These are phyloP conservation scores for Antedon mediterranea DNA, from an alignment of 53 echinoderm and acorn worm species.

Conservation along the genomic window DNA sequence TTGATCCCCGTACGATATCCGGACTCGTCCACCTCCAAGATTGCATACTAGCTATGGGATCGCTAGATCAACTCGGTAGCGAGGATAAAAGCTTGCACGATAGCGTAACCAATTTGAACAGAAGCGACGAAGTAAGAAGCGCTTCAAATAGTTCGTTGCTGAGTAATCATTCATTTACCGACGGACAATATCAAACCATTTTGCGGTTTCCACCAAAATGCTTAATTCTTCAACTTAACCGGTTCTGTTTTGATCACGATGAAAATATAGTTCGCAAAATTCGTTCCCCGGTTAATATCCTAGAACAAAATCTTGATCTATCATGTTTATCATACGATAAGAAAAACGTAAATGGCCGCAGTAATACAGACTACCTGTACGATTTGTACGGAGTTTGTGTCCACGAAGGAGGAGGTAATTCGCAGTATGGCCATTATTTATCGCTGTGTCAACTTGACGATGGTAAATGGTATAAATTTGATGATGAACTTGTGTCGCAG, in stretches of 20 bases:
- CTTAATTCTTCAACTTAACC: conserved; percentile 27
- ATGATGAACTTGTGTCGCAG: conserved; percentile 24
- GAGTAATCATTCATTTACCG: neutral
- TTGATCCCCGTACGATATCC: conserved; percentile 4
- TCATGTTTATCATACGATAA: conserved; percentile 3
- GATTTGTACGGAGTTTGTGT: conserved; percentile 26
- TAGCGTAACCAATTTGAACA: neutral
- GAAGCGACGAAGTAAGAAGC: neutral
- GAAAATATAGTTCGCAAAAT: conserved; percentile 7
- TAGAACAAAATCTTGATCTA: conserved; percentile 14
- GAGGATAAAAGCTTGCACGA: neutral
- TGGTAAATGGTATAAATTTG: conserved; percentile 33
- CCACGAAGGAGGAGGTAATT: conserved; percentile 20
- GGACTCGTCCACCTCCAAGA: conserved; percentile 19
- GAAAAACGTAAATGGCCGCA: neutral
- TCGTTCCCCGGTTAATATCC: conserved; percentile 20
- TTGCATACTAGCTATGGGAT: conserved; percentile 13
- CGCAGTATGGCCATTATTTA: conserved; percentile 28
- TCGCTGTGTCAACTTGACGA: conserved; percentile 12
- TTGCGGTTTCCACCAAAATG: conserved; percentile 21
- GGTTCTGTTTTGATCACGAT: conserved; percentile 13
- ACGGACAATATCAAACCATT: conserved; percentile 15
- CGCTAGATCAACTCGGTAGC: neutral
- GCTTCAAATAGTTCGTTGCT: neutral
- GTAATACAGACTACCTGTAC: conserved; percentile 7